These are phyloP conservation scores for Drosophila buzzatii DNA, from an alignment of 2,888 invertebrate genomes.

Conservation along the genomic window DNA sequence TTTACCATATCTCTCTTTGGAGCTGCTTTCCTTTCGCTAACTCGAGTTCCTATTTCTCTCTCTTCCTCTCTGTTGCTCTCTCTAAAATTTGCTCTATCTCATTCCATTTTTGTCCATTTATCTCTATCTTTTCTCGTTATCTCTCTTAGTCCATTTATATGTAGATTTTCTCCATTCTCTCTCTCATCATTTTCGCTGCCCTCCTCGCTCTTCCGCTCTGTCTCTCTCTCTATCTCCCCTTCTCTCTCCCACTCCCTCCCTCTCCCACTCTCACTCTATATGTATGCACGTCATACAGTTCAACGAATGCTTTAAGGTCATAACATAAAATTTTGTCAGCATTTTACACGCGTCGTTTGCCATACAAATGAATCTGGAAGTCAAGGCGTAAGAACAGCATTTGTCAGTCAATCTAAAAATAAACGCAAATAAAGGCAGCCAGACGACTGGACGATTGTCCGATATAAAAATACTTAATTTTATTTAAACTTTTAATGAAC, in stretches of 20 bases:
- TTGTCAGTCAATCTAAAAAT: slow-evolving; percentile 58
- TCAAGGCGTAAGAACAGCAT: slow-evolving; percentile 20
- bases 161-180: neutral
- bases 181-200: neutral
- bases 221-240: neutral
- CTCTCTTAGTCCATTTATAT: neutral
- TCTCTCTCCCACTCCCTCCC: neutral
- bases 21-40: too few species aligned
- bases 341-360: slow-evolving; percentile 18
- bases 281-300: neutral
- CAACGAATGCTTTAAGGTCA: slow-evolving; percentile 11
- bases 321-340: slow-evolving; percentile 6
- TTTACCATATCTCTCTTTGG: too few species aligned
- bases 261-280: neutral
- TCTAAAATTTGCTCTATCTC: neutral
- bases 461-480: slow-evolving; percentile 51
- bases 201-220: too few species aligned
- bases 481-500: slow-evolving; percentile 62
- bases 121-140: neutral
- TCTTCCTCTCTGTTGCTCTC: neutral
- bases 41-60: too few species aligned
- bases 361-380: slow-evolving; percentile 25
- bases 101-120: neutral
- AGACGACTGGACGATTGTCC: slow-evolving; percentile 39
- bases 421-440: slow-evolving; percentile 48